These are phyloP conservation scores for Nyctibius grandis DNA, from an alignment of 2,797 vertebrate species.

Conservation along the genomic window DNA sequence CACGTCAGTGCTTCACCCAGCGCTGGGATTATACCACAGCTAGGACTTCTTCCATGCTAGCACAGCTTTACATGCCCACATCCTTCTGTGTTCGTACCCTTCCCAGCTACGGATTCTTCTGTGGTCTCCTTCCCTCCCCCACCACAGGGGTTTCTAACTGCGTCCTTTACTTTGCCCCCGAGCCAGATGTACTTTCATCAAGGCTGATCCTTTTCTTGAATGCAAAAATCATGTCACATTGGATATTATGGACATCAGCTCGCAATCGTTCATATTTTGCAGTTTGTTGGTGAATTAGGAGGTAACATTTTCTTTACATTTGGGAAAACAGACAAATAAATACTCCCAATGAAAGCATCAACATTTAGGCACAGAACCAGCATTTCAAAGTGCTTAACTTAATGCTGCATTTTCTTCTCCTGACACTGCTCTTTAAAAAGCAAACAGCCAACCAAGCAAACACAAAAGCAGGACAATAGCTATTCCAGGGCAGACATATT, in stretches of 20 bases:
- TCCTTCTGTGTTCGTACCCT: accelerated
- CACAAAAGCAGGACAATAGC: not conserved
- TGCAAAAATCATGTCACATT: not conserved
- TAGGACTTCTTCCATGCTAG: not conserved
- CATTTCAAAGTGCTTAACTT: not conserved
- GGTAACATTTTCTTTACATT: not conserved
- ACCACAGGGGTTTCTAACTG: not conserved
- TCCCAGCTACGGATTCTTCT: not conserved
- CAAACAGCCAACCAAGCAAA: not conserved
- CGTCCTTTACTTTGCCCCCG: accelerated
- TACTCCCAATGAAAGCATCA: not conserved
- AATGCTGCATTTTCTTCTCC: not conserved
- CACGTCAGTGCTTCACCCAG: not conserved
- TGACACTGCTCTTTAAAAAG: not conserved
- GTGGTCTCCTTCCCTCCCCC: not conserved
- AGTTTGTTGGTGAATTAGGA: not conserved
- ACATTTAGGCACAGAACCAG: not conserved
- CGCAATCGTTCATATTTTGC: not conserved
- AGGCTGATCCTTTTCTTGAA: not conserved
- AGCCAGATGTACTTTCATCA: not conserved
- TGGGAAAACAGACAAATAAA: not conserved
- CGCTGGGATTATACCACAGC: not conserved
- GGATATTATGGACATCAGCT: not conserved
- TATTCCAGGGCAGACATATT: not conserved
- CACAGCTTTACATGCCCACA: not conserved